These are phyloP conservation scores for Fragum whitleyi DNA, from an alignment of 2,888 invertebrate genomes.

Conservation along the genomic window DNA sequence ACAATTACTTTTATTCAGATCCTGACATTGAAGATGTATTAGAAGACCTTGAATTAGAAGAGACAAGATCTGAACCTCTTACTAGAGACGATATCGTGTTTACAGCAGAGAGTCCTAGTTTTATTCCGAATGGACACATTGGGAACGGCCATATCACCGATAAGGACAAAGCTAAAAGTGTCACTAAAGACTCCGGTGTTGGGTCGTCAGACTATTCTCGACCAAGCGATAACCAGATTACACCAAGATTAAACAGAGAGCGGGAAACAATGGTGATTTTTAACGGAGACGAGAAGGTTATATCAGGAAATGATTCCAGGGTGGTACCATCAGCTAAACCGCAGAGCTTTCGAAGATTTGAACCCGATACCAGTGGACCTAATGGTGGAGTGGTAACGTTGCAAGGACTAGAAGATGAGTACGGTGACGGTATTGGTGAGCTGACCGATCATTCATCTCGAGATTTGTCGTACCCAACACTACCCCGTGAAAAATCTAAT, in stretches of 20 bases:
- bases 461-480: slow-evolving; percentile 47
- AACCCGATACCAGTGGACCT: slow-evolving; percentile 15
- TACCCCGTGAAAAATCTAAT: slow-evolving; percentile 55
- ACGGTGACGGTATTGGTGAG: slow-evolving; percentile 31
- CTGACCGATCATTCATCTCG: slow-evolving; percentile 18
- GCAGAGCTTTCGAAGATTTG: slow-evolving; percentile 25
- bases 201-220: background rate
- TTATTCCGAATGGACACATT: slow-evolving; percentile 38
- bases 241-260: background rate
- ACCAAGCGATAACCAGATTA: background rate
- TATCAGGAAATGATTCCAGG: slow-evolving; percentile 60
- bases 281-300: slow-evolving; percentile 60
- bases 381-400: slow-evolving; percentile 31
- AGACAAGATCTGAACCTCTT: slow-evolving; percentile 36
- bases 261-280: slow-evolving; percentile 63
- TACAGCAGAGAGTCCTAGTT: slow-evolving; percentile 53
- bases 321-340: slow-evolving; percentile 48
- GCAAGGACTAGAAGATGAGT: slow-evolving; percentile 46
- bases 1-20: too few relatives aligned
- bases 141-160: slow-evolving; percentile 22
- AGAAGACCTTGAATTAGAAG: slow-evolving; percentile 52
- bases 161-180: slow-evolving; percentile 13
- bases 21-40: slow-evolving; percentile 56
- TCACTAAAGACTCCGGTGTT: background rate
- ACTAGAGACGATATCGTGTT: slow-evolving; percentile 59